Conservation (phyloP, 2,113 vertebrate genomes). For the Dromiciops gliroides region DNA sequence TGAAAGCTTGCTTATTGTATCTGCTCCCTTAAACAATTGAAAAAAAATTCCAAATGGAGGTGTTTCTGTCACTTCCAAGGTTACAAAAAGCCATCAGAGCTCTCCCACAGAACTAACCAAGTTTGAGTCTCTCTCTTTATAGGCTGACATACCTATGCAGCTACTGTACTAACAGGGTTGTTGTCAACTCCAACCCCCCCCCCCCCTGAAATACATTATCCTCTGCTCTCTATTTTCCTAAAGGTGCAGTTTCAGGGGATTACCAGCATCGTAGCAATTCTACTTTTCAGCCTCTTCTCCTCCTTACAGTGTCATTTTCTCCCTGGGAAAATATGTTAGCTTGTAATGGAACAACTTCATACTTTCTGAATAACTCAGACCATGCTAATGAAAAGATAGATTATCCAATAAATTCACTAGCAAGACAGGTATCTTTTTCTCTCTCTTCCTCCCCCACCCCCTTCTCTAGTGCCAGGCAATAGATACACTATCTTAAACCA, state of each 20-base stretch:
- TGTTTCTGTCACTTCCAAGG: constrained; percentile 34
- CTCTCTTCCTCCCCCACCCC: no score
- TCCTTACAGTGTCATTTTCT: not conserved
- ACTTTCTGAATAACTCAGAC: not conserved
- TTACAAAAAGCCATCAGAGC: constrained; percentile 43
- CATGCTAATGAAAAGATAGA: not conserved
- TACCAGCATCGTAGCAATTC: constrained; percentile 3
- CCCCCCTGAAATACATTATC: not conserved
- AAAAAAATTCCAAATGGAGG: constrained; percentile 1
- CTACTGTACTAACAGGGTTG: not conserved
- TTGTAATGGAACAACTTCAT: not conserved
- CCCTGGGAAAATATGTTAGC: not conserved
- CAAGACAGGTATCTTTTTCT: not conserved
- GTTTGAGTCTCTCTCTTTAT: constrained; percentile 28
- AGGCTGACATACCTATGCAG: not conserved
- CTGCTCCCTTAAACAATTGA: constrained; percentile 37
- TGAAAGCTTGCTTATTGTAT: constrained; percentile 30
- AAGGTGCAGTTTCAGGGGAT: constrained; percentile 26
- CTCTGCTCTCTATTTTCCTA: constrained; percentile 10
- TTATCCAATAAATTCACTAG: not conserved
- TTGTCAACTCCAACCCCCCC: constrained; percentile 29
- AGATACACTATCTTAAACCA: not conserved
- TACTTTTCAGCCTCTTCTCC: constrained; percentile 3
- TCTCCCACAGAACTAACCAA: constrained; percentile 33
- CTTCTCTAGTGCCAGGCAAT: not conserved